phyloP scores from a whole-genome alignment of 2,888 invertebrate genomes.

The Sinelater perroti region DNA sequence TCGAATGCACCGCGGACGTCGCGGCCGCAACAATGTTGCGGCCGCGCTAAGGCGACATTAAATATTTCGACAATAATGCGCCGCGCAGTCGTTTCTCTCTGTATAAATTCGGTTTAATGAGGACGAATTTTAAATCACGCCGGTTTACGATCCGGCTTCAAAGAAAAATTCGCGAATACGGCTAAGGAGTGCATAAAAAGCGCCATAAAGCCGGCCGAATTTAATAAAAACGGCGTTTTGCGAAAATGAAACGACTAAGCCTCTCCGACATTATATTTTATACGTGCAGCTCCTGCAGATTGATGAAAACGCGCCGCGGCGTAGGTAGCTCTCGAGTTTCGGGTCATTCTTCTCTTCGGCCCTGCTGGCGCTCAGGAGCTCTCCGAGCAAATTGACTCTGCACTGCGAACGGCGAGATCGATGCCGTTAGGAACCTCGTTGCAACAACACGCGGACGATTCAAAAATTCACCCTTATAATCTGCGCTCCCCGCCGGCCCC shows the following conservation, averaged over 20 bases:
- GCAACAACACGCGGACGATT: no score
- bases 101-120: slow-evolving; percentile 27
- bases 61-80: slow-evolving; percentile 28
- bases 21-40: slow-evolving; percentile 17
- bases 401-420: no score
- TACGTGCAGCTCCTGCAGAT: slow-evolving; percentile 12
- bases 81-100: slow-evolving; percentile 6
- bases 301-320: slow-evolving; percentile 6
- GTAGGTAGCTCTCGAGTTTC: slow-evolving; percentile 18
- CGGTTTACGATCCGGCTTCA: slow-evolving; percentile 26
- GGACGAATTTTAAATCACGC: slow-evolving; percentile 25
- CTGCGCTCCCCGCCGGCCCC: background rate
- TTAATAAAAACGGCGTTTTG: slow-evolving; percentile 38
- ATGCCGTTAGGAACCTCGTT: no score
- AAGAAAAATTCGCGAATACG: slow-evolving; percentile 30
- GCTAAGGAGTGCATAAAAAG: slow-evolving; percentile 31
- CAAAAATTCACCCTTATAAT: slow-evolving; percentile 3
- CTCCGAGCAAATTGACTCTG: no score
- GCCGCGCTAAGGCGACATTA: slow-evolving; percentile 10
- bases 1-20: slow-evolving; percentile 10
- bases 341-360: no score
- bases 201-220: slow-evolving; percentile 35
- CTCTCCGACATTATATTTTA: slow-evolving; percentile 11
- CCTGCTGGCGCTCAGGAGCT: no score
- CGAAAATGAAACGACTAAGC: slow-evolving; percentile 34